phyloP scores from a whole-genome alignment of 2,888 invertebrate genomes.

The Andrena hattorfiana region DNA sequence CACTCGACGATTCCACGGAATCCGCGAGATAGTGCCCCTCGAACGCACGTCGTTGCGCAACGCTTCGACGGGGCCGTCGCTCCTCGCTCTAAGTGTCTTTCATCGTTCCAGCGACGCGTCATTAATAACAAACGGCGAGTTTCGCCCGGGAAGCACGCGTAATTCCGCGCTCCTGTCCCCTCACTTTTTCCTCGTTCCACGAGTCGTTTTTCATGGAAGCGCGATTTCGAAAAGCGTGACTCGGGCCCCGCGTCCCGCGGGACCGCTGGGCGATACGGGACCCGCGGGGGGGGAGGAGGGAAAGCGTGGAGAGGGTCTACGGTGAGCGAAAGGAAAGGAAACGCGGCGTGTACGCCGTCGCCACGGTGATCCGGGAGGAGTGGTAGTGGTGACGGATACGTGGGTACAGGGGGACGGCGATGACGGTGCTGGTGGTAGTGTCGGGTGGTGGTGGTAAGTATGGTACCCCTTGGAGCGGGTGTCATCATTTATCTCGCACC shows the following conservation, averaged over 20 bases:
- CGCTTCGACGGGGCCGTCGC: slow-evolving; percentile 1
- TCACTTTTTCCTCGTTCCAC: not conserved
- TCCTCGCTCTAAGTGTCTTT: slow-evolving; percentile 26
- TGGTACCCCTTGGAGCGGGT: slow-evolving; percentile 85
- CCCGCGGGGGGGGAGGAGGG: slow-evolving; percentile 12
- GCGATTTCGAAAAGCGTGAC: slow-evolving; percentile 9
- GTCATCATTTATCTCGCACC: slow-evolving; percentile 87
- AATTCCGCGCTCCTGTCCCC: not conserved
- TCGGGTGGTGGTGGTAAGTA: slow-evolving; percentile 81
- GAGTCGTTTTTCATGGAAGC: not conserved
- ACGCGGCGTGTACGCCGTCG: slow-evolving; percentile 35
- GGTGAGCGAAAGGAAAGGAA: slow-evolving; percentile 35
- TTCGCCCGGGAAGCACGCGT: not conserved
- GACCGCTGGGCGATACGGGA: not conserved
- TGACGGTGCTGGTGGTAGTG: slow-evolving; percentile 65
- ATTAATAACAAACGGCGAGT: slow-evolving; percentile 41
- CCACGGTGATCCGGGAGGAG: slow-evolving; percentile 47
- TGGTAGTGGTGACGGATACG: slow-evolving; percentile 66
- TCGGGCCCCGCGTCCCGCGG: not conserved
- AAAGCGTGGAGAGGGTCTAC: slow-evolving; percentile 36
- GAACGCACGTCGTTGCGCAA: slow-evolving; percentile 27
- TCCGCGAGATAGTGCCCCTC: slow-evolving; percentile 15
- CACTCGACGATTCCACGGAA: slow-evolving; percentile 34
- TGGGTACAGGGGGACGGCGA: slow-evolving; percentile 55
- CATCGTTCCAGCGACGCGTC: slow-evolving; percentile 34